These are phyloP conservation scores for Caenorhabditis uteleia DNA, from an alignment of 2,888 invertebrate genomes.

Conservation along the genomic window DNA sequence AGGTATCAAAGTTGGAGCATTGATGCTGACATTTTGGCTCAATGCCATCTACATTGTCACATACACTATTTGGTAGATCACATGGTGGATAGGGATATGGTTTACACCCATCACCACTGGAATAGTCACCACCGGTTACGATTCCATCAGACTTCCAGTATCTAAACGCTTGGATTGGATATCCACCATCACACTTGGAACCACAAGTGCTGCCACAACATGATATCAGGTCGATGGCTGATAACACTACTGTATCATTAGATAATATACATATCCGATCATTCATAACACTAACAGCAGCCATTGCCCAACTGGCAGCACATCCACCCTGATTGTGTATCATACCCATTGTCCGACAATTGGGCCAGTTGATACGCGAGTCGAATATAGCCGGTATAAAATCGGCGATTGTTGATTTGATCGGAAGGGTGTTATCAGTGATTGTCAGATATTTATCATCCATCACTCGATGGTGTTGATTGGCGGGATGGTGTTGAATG, in stretches of 20 bases:
- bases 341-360: constrained; percentile 71
- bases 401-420: no score
- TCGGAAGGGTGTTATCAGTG: no score
- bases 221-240: constrained; percentile 71
- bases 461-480: no score
- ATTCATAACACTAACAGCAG: constrained; percentile 72
- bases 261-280: constrained; percentile 72
- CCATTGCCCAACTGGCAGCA: constrained; percentile 83
- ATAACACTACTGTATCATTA: constrained; percentile 61
- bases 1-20: constrained; percentile 29
- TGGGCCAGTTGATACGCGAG: constrained; percentile 28
- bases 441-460: no score
- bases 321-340: constrained; percentile 79
- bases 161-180: constrained; percentile 11
- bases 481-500: constrained; percentile 12
- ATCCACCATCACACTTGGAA: constrained; percentile 18
- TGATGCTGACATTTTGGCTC: constrained; percentile 27
- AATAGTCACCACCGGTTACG: constrained; percentile 22
- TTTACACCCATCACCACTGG: no score
- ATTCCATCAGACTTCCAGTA: constrained; percentile 11
- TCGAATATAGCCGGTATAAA: constrained; percentile 40
- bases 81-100: no score
- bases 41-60: constrained; percentile 75
- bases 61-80: constrained; percentile 81
- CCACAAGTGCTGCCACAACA: constrained; percentile 66